phyloP scores from a whole-genome alignment of 2,888 invertebrate species.

The Trichopria drosophilae region DNA sequence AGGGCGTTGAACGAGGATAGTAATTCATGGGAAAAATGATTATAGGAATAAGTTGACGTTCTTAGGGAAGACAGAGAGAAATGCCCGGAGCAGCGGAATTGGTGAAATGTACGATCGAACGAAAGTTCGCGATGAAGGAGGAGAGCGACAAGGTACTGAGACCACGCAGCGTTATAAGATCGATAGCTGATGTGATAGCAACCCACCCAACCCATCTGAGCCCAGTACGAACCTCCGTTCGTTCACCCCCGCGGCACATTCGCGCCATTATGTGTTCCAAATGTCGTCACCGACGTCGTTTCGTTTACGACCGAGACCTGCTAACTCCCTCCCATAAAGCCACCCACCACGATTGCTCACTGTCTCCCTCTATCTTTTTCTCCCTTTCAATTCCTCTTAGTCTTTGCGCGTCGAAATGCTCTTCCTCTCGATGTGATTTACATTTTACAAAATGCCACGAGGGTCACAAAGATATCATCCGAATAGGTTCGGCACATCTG shows the following conservation, averaged over 20 bases:
- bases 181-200: slow-evolving; percentile 59
- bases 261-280: slow-evolving; percentile 59
- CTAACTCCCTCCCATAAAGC: neutral
- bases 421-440: no score
- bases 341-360: slow-evolving; percentile 7
- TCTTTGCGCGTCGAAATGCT: slow-evolving; percentile 11
- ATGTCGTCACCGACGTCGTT: slow-evolving; percentile 58
- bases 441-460: no score
- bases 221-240: slow-evolving; percentile 53
- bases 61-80: no score
- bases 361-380: slow-evolving; percentile 12
- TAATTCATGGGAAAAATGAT: no score
- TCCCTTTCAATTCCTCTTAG: slow-evolving; percentile 10
- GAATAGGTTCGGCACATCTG: no score
- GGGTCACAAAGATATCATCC: no score
- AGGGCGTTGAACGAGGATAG: no score
- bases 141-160: slow-evolving; percentile 44
- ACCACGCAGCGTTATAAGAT: slow-evolving; percentile 56
- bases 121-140: no score
- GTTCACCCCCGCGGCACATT: slow-evolving; percentile 59
- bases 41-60: no score
- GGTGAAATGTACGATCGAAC: no score
- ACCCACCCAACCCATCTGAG: slow-evolving; percentile 45
- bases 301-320: slow-evolving; percentile 52
- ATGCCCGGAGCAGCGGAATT: no score